Percentiles rank a stretch among this genome's conserved stretches.
Conservation (phyloP, 1,140 invertebrate species). For the Wasmannia auropunctata region DNA sequence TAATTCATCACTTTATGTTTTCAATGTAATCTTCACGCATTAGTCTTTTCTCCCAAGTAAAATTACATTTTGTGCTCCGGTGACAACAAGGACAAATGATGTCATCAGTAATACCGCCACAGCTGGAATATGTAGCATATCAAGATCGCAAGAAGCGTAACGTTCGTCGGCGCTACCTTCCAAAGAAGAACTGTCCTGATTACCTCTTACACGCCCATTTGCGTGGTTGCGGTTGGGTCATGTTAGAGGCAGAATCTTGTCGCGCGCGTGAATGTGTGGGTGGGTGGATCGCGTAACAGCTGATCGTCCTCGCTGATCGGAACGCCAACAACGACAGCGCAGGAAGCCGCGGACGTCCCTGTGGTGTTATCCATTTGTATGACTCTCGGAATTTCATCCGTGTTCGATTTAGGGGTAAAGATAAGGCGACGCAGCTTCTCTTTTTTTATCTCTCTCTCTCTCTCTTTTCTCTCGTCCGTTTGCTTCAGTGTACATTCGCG, state of each 20-base stretch:
- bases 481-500: not conserved
- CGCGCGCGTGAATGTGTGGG: conserved; percentile 37
- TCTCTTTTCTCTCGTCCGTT: not conserved
- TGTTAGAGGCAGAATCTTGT: conserved; percentile 20
- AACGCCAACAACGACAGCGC: conserved; percentile 55
- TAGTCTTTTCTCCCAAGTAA: not conserved
- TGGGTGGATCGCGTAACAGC: conserved; percentile 67
- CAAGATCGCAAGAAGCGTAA: conserved; percentile 20
- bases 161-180: conserved; percentile 36
- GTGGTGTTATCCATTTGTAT: conserved; percentile 77
- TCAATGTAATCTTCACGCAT: not conserved
- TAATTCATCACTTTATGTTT: conserved; percentile 21
- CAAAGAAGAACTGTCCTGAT: conserved; percentile 44
- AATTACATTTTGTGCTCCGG: conserved; percentile 36
- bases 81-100: conserved; percentile 36
- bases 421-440: conserved; percentile 69
- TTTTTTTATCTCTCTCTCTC: not conserved
- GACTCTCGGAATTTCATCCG: conserved; percentile 75
- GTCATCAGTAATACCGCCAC: conserved; percentile 11
- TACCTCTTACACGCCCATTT: conserved; percentile 47
- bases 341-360: conserved; percentile 66
- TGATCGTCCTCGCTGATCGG: conserved; percentile 74
- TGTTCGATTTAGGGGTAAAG: conserved; percentile 73
- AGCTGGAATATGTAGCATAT: conserved; percentile 34
- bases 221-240: conserved; percentile 28